These are phyloP conservation scores for Heterocephalus glaber DNA, from an alignment of 2,113 vertebrate genomes.

Conservation along the genomic window DNA sequence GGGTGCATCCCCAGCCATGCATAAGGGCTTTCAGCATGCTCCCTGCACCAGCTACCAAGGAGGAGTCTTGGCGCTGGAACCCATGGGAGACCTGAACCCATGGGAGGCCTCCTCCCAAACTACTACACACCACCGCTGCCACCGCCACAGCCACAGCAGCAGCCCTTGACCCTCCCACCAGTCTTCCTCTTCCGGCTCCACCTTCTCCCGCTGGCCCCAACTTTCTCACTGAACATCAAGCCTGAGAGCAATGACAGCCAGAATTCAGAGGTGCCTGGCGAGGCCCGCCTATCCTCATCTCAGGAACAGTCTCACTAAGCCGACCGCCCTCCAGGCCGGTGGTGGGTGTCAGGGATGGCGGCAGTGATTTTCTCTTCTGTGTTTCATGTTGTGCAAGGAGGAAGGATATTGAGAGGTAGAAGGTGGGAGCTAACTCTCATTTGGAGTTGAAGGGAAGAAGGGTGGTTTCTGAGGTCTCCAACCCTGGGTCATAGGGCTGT, in stretches of 20 bases:
- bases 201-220: constrained; percentile 75
- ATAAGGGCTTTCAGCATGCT: too few relatives aligned
- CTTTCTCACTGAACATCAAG: constrained; percentile 71
- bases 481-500: background rate
- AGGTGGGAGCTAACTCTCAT: background rate
- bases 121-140: constrained; percentile 61
- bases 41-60: too few relatives aligned
- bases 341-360: background rate
- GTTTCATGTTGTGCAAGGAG: background rate
- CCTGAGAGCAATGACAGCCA: constrained; percentile 78
- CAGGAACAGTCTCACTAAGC: constrained; percentile 77
- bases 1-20: too few relatives aligned
- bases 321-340: background rate
- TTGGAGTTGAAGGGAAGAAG: background rate
- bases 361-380: background rate
- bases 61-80: constrained; percentile 83
- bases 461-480: background rate
- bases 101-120: constrained; percentile 79
- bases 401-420: background rate
- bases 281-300: constrained; percentile 65
- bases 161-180: constrained; percentile 81
- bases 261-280: constrained; percentile 46
- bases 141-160: background rate
- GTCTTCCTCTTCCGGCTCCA: constrained; percentile 83
- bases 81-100: too few relatives aligned